These are phyloP conservation scores for Cataglyphis albicans DNA, from an alignment of 2,888 invertebrate genomes.

Conservation along the genomic window DNA sequence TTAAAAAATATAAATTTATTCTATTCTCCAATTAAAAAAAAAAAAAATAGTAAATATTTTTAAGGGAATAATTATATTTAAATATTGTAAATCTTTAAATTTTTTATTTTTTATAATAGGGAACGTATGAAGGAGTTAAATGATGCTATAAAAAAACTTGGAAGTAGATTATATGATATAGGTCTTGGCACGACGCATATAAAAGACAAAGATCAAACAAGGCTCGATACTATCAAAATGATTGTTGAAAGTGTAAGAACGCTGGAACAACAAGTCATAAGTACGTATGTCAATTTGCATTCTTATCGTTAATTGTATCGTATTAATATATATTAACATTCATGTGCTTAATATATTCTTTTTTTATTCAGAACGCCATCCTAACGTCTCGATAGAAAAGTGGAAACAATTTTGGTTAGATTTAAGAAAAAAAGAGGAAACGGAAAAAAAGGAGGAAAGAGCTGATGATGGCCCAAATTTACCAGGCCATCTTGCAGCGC, in stretches of 20 bases:
- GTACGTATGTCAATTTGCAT: constrained; percentile 86
- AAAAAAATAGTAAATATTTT: background rate
- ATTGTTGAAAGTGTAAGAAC: constrained; percentile 99
- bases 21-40: background rate
- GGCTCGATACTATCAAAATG: constrained; percentile 98
- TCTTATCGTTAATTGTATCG: background rate
- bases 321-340: constrained; percentile 42
- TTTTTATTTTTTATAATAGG: constrained; percentile 87
- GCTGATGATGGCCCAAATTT: constrained; percentile 95
- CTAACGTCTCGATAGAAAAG: constrained; percentile 92
- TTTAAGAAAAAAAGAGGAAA: constrained; percentile 86
- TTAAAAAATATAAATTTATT: background rate
- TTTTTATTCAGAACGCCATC: constrained; percentile 91
- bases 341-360: background rate
- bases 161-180: constrained; percentile 88
- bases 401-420: too few species aligned
- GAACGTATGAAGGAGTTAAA: constrained; percentile 99
- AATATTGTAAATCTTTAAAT: background rate
- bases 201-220: constrained; percentile 99
- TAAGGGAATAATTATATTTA: background rate
- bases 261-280: constrained; percentile 98
- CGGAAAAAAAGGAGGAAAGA: constrained; percentile 98
- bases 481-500: constrained; percentile 88
- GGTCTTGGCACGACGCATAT: constrained; percentile 96
- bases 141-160: constrained; percentile 98